Evolutionary conservation across 2,113 vertebrate species (phyloP).

Genomic region (Brachyhypopomus gauderio): DNA sequence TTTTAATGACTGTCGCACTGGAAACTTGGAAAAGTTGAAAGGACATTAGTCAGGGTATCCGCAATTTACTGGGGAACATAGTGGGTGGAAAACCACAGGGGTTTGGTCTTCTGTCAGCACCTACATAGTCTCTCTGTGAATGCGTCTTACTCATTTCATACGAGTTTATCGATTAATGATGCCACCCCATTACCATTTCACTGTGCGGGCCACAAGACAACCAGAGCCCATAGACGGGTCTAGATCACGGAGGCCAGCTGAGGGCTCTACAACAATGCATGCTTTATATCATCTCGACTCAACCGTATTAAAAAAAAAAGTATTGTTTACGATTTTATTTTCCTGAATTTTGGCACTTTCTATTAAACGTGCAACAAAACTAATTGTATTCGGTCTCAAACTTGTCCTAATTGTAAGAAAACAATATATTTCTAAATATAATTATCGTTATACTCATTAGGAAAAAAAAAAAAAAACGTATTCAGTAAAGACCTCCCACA

Average conservation of each 20-base stretch:
- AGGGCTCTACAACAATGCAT: background rate
- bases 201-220: slow-evolving; percentile 24
- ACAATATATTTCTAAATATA: too few relatives aligned
- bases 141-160: slow-evolving; percentile 37
- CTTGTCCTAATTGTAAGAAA: too few relatives aligned
- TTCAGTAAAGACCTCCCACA: slow-evolving; percentile 12
- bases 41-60: slow-evolving; percentile 50
- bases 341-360: too few relatives aligned
- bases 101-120: slow-evolving; percentile 38
- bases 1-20: slow-evolving; percentile 46
- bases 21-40: slow-evolving; percentile 49
- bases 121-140: slow-evolving; percentile 37
- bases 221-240: slow-evolving; percentile 14
- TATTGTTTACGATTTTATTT: too few relatives aligned
- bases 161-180: slow-evolving; percentile 46
- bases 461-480: background rate
- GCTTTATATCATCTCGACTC: too few relatives aligned
- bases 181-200: slow-evolving; percentile 46
- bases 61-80: slow-evolving; percentile 44
- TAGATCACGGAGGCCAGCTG: background rate
- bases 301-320: too few relatives aligned
- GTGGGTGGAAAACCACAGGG: slow-evolving; percentile 44
- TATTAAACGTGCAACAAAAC: too few relatives aligned
- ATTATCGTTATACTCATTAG: background rate
- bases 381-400: too few relatives aligned